Evolutionary conservation across 2,888 invertebrate species (phyloP).

Genomic region (Drosophila niveifrons): DNA sequence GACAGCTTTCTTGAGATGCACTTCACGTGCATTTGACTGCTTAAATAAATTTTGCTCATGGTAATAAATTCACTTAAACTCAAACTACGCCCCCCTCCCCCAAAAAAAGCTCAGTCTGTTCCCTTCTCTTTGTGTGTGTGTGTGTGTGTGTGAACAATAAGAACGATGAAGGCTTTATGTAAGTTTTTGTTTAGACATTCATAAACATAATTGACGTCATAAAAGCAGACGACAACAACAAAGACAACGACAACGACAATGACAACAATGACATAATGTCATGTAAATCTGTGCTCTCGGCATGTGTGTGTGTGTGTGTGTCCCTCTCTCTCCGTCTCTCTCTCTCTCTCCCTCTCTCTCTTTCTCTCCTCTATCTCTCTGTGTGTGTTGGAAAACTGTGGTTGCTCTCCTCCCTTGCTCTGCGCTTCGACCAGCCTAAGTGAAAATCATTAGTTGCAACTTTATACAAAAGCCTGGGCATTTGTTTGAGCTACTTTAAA

Average conservation of each 20-base stretch:
- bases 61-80: constrained; percentile 81
- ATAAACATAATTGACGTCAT: constrained; percentile 80
- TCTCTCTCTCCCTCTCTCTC: no score
- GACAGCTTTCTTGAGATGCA: constrained; percentile 79
- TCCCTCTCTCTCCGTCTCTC: no score
- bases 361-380: no score
- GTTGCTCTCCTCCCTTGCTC: background rate
- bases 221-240: constrained; percentile 67
- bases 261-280: constrained; percentile 79
- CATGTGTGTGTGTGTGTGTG: constrained; percentile 20
- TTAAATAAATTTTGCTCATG: constrained; percentile 80
- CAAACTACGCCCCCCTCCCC: constrained; percentile 67
- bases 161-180: constrained; percentile 63
- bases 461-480: constrained; percentile 74
- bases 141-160: constrained; percentile 27
- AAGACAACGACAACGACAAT: constrained; percentile 50
- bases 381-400: background rate
- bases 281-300: constrained; percentile 74
- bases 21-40: constrained; percentile 81
- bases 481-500: constrained; percentile 79
- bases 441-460: constrained; percentile 77
- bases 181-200: constrained; percentile 79
- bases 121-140: background rate
- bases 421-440: constrained; percentile 48
- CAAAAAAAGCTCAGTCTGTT: constrained; percentile 15